A percentile compares a stretch with the other conserved stretches of the same genome.
phyloP scores from a whole-genome alignment of 2,113 vertebrate species.

The Austrofundulus limnaeus region DNA sequence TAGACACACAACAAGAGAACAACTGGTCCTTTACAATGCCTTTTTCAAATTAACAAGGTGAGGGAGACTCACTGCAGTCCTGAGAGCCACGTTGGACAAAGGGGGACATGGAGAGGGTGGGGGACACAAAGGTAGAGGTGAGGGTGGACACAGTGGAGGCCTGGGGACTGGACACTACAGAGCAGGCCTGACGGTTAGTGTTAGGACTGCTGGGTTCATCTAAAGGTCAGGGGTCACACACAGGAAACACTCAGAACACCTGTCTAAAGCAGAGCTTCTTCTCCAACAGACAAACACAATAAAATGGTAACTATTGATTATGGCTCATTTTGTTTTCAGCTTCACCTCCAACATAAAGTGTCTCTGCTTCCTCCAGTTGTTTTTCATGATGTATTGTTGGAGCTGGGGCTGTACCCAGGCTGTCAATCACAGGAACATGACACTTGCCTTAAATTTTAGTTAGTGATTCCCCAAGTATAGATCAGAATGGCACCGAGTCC shows the following conservation, averaged over 20 bases:
- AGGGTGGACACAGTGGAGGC: constrained; percentile 75
- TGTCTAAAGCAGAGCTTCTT: too few relatives aligned
- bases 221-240: constrained; percentile 54
- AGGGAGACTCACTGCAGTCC: constrained; percentile 87
- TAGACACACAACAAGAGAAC: too few relatives aligned
- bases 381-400: too few relatives aligned
- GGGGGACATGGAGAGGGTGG: constrained; percentile 83
- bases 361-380: too few relatives aligned
- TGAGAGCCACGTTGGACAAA: constrained; percentile 84
- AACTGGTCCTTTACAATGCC: neutral
- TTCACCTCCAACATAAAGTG: too few relatives aligned
- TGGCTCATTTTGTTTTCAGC: too few relatives aligned
- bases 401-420: too few relatives aligned
- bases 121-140: constrained; percentile 82
- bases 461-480: neutral
- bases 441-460: too few relatives aligned
- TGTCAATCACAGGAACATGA: too few relatives aligned
- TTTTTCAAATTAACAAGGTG: constrained; percentile 5
- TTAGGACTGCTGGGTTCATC: constrained; percentile 90
- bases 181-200: constrained; percentile 85
- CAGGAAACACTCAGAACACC: neutral
- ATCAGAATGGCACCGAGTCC: neutral
- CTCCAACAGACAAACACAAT: too few relatives aligned
- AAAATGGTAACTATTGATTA: too few relatives aligned
- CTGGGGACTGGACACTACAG: constrained; percentile 87